Percentiles rank a stretch among this genome's conserved stretches.
phyloP scores from a whole-genome alignment of 2,888 invertebrate species.

The Pterostichus madidus region DNA sequence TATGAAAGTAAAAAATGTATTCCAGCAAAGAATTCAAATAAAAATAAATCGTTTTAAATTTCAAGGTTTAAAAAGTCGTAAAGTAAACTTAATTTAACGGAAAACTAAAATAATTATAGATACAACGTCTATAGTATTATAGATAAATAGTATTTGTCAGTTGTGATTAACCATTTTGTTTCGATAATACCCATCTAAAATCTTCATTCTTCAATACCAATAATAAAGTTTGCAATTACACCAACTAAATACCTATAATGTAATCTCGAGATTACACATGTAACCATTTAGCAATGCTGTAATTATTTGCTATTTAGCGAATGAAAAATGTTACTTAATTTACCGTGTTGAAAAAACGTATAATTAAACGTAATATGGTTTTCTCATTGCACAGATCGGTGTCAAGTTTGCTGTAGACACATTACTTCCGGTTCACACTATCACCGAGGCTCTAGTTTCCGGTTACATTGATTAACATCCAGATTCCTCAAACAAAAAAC shows the following conservation, averaged over 20 bases:
- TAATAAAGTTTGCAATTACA: too few species aligned
- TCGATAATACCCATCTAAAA: too few species aligned
- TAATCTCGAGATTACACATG: slow-evolving; percentile 44
- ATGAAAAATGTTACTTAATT: slow-evolving; percentile 13
- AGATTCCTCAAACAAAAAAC: slow-evolving; percentile 38
- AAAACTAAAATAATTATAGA: too few species aligned
- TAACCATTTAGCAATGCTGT: slow-evolving; percentile 26
- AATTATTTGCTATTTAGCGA: slow-evolving; percentile 29
- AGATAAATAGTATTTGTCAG: too few species aligned
- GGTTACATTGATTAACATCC: slow-evolving; percentile 49
- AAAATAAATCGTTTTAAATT: too few species aligned
- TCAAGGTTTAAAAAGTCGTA: too few species aligned
- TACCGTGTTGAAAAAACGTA: slow-evolving; percentile 42
- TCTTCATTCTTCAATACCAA: too few species aligned
- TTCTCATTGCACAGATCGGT: slow-evolving; percentile 47
- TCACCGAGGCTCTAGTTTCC: slow-evolving; percentile 46
- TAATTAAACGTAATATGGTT: slow-evolving; percentile 53
- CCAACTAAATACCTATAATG: neutral
- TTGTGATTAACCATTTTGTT: too few species aligned
- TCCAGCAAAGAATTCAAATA: too few species aligned
- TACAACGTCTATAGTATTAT: too few species aligned
- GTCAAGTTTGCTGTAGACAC: slow-evolving; percentile 56
- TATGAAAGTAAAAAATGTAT: too few species aligned
- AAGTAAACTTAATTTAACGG: too few species aligned
- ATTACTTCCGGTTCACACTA: slow-evolving; percentile 59